Evolutionary conservation across 1,140 invertebrate genomes (phyloP).

Genomic region (Cecropterus lyciades): DNA sequence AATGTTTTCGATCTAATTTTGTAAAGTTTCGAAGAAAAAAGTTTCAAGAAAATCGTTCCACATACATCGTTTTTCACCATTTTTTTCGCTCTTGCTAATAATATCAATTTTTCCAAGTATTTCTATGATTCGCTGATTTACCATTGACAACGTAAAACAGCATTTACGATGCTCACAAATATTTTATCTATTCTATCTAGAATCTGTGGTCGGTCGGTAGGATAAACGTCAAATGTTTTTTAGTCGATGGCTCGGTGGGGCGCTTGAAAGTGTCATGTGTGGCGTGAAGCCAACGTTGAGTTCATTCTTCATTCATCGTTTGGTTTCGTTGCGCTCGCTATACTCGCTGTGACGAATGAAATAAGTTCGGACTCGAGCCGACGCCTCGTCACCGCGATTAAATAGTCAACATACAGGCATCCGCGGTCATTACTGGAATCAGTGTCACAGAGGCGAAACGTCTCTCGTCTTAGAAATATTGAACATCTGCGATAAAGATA

Average conservation of each 20-base stretch:
- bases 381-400: slow-evolving; percentile 66
- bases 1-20: no score
- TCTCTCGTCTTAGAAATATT: slow-evolving; percentile 61
- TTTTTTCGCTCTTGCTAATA: no score
- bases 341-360: slow-evolving; percentile 47
- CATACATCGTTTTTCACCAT: no score
- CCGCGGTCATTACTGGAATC: slow-evolving; percentile 64
- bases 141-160: no score
- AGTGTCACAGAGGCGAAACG: slow-evolving; percentile 58
- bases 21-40: no score
- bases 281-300: slow-evolving; percentile 42
- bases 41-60: no score
- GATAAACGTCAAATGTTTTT: slow-evolving; percentile 37
- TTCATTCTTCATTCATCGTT: slow-evolving; percentile 68
- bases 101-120: no score
- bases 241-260: slow-evolving; percentile 28
- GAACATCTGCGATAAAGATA: slow-evolving; percentile 75
- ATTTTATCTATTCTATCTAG: slow-evolving; percentile 2
- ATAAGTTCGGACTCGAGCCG: slow-evolving; percentile 51
- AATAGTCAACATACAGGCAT: slow-evolving; percentile 64
- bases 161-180: no score
- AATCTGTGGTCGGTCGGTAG: slow-evolving; percentile 11
- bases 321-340: slow-evolving; percentile 45
- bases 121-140: no score
- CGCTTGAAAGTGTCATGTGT: slow-evolving; percentile 42